A percentile compares a stretch with the other conserved stretches of the same genome.
Conservation (phyloP, 1,140 invertebrate genomes). For the Trigoniulus corallinus region DNA sequence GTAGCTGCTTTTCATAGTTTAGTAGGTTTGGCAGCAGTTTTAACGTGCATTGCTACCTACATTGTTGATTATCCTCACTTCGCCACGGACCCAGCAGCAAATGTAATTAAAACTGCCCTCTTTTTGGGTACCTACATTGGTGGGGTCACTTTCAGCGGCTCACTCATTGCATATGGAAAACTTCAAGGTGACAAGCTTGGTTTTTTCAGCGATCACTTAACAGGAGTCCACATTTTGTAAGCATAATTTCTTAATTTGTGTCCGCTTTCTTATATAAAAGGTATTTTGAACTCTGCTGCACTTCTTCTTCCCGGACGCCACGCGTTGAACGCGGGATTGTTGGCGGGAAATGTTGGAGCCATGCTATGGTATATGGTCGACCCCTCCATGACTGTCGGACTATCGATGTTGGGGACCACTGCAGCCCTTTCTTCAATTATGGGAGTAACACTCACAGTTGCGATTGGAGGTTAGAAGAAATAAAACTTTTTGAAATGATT, state of each 20-base stretch:
- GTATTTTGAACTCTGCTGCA: conserved; percentile 57
- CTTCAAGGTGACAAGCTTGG: conserved; percentile 53
- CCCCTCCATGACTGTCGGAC: conserved; percentile 43
- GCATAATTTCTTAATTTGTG: not conserved
- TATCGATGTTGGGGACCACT: conserved; percentile 49
- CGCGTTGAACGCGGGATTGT: conserved; percentile 47
- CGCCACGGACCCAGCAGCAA: conserved; percentile 62
- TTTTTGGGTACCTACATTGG: conserved; percentile 83
- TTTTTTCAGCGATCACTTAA: too few relatives aligned
- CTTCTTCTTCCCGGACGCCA: conserved; percentile 67
- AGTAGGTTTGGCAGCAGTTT: conserved; percentile 68
- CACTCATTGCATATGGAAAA: conserved; percentile 79
- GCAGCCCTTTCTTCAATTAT: conserved; percentile 52
- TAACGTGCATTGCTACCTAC: conserved; percentile 70
- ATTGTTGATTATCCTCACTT: conserved; percentile 66
- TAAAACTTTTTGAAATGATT: too few relatives aligned
- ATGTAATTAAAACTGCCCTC: conserved; percentile 68
- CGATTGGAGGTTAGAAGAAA: conserved; percentile 53
- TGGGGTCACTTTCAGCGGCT: conserved; percentile 76
- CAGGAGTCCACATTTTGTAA: too few relatives aligned
- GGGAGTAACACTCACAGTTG: conserved; percentile 72
- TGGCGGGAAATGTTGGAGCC: conserved; percentile 48
- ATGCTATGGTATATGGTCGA: conserved; percentile 49
- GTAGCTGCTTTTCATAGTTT: conserved; percentile 79
- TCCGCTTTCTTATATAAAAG: conserved; percentile 22